Percentiles rank a stretch among this genome's conserved stretches.
These are phyloP conservation scores for Neodiprion pinetum DNA, from an alignment of 1,140 invertebrate species.

Conservation along the genomic window DNA sequence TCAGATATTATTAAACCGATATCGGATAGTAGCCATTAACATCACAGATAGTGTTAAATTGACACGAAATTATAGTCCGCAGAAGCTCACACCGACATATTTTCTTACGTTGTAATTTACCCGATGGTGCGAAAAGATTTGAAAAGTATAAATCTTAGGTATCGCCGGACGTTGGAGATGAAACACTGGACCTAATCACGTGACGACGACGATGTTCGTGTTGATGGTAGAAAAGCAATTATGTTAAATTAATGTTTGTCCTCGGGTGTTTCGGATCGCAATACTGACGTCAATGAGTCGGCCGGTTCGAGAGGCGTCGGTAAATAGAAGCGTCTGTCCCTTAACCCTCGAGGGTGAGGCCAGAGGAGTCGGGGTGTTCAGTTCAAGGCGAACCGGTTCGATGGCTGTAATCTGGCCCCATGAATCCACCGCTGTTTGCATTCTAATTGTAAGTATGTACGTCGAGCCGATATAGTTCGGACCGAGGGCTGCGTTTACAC, in stretches of 20 bases:
- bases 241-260: neutral
- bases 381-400: neutral
- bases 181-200: no score
- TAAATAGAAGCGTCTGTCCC: neutral
- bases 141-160: no score
- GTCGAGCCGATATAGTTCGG: neutral
- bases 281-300: neutral
- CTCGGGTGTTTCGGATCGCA: neutral
- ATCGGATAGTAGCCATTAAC: no score
- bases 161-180: no score
- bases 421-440: conserved; percentile 1
- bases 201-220: no score
- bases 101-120: no score
- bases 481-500: neutral
- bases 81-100: no score
- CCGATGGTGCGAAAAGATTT: no score
- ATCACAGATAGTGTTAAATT: no score
- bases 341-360: neutral
- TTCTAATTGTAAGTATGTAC: neutral
- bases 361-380: neutral
- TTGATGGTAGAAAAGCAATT: neutral
- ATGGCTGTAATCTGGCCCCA: neutral
- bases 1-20: no score
- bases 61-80: no score
- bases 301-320: neutral